A percentile compares a stretch with the other conserved stretches of the same genome.
Conservation (phyloP, 1,140 invertebrate species). For the Drosophila repletoides region DNA sequence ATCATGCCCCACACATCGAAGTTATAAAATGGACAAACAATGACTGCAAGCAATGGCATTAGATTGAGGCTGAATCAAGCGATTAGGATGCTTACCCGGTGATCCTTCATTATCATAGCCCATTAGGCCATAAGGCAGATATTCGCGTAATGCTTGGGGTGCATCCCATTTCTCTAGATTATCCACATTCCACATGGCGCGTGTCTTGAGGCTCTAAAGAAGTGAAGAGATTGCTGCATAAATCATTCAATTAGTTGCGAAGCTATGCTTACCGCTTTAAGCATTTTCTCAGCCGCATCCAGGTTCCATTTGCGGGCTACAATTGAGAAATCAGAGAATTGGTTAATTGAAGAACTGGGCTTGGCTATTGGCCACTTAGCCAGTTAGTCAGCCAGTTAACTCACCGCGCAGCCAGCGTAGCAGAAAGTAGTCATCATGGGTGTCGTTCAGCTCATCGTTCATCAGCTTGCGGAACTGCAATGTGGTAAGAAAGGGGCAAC, state of each 20-base stretch:
- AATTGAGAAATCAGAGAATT: neutral
- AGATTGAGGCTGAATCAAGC: too few species aligned
- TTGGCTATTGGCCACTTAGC: too few species aligned
- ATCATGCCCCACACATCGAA: constrained; percentile 91
- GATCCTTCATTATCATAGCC: constrained; percentile 94
- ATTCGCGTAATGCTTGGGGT: constrained; percentile 87
- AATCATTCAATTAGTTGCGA: neutral
- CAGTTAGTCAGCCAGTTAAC: constrained; percentile 5
- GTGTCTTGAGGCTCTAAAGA: constrained; percentile 80
- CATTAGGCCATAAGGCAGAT: constrained; percentile 89
- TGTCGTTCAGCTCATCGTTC: constrained; percentile 86
- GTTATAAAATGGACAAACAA: constrained; percentile 88
- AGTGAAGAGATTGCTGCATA: neutral
- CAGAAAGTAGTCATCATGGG: constrained; percentile 91
- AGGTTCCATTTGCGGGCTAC: constrained; percentile 91
- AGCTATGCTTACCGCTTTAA: constrained; percentile 86
- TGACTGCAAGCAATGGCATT: constrained; percentile 85
- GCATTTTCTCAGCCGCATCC: constrained; percentile 92
- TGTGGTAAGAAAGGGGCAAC: neutral
- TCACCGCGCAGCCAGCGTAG: constrained; percentile 92
- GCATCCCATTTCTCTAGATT: constrained; percentile 86
- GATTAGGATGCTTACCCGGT: constrained; percentile 87
- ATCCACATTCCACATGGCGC: constrained; percentile 88
- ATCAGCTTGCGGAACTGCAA: constrained; percentile 88
- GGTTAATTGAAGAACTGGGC: too few species aligned